A percentile compares a stretch with the other conserved stretches of the same genome.
Conservation (phyloP, 2,888 invertebrate species). For the Yponomeuta sedellus region DNA sequence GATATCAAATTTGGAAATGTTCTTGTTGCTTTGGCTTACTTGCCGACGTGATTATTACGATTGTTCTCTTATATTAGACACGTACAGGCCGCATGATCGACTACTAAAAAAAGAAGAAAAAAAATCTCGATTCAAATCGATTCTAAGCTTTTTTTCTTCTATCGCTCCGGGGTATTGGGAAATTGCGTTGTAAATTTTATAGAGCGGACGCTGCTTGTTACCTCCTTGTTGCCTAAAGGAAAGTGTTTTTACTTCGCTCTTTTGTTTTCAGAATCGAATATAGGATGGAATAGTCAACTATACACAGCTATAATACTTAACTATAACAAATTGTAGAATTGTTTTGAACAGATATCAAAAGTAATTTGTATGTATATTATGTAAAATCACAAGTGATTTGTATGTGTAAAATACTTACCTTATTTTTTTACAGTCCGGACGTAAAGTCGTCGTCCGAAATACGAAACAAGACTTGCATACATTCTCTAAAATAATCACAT, state of each 20-base stretch:
- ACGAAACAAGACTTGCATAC: not conserved
- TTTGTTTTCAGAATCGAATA: not conserved
- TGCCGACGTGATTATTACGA: conserved; percentile 22
- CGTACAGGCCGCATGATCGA: conserved; percentile 36
- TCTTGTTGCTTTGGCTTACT: conserved; percentile 19
- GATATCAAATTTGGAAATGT: not conserved
- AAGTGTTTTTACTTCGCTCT: conserved; percentile 7
- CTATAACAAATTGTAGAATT: too few species aligned
- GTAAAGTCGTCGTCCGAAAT: not conserved
- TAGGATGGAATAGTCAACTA: too few species aligned
- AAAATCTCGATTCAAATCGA: conserved; percentile 13
- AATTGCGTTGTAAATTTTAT: conserved; percentile 12
- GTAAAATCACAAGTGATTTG: too few species aligned
- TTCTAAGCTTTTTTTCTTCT: conserved; percentile 5
- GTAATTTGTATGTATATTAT: too few species aligned
- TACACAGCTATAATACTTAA: too few species aligned
- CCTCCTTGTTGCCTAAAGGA: conserved; percentile 2
- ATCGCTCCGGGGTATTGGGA: conserved; percentile 11
- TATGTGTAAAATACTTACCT: not conserved
- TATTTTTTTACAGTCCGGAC: not conserved
- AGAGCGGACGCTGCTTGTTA: conserved; percentile 13
- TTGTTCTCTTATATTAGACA: conserved; percentile 43
- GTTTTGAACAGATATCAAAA: too few species aligned
- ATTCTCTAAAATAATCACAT: not conserved
- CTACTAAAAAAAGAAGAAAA: conserved; percentile 9